A percentile compares a stretch with the other conserved stretches of the same genome.
Evolutionary conservation across 1,140 invertebrate species (phyloP).

Genomic region (Formica selysi): DNA sequence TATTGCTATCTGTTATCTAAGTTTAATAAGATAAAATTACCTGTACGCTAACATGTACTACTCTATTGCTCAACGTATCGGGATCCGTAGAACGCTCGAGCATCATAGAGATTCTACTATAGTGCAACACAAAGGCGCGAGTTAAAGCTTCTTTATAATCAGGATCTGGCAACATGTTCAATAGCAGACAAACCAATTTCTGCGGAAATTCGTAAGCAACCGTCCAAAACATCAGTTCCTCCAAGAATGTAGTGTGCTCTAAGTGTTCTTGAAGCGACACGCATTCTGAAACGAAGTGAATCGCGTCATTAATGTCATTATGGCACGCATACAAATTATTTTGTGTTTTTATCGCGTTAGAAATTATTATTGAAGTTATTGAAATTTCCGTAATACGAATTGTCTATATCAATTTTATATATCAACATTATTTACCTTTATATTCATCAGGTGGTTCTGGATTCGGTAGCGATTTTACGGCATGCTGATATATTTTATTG

Average conservation of each 20-base stretch:
- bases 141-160: constrained; percentile 98
- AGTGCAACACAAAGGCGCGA: constrained; percentile 97
- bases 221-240: constrained; percentile 99
- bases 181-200: constrained; percentile 97
- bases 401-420: constrained; percentile 3
- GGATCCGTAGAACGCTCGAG: constrained; percentile 94
- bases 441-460: constrained; percentile 94
- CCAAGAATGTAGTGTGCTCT: constrained; percentile 95
- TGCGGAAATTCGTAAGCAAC: constrained; percentile 99
- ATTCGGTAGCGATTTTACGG: constrained; percentile 92
- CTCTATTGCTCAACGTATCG: constrained; percentile 96
- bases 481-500: constrained; percentile 92
- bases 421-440: constrained; percentile 84
- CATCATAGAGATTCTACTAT: constrained; percentile 96
- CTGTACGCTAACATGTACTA: constrained; percentile 98
- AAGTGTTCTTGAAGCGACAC: constrained; percentile 93
- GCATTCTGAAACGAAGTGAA: constrained; percentile 87
- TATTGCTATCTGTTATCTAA: too few species aligned
- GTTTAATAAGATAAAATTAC: constrained; percentile 67
- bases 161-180: constrained; percentile 98
- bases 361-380: constrained; percentile 8
- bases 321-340: neutral
- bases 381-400: neutral
- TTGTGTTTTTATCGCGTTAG: neutral
- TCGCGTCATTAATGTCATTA: constrained; percentile 44